Conservation (phyloP, 2,797 vertebrate genomes). For the Sebastes alutus region DNA sequence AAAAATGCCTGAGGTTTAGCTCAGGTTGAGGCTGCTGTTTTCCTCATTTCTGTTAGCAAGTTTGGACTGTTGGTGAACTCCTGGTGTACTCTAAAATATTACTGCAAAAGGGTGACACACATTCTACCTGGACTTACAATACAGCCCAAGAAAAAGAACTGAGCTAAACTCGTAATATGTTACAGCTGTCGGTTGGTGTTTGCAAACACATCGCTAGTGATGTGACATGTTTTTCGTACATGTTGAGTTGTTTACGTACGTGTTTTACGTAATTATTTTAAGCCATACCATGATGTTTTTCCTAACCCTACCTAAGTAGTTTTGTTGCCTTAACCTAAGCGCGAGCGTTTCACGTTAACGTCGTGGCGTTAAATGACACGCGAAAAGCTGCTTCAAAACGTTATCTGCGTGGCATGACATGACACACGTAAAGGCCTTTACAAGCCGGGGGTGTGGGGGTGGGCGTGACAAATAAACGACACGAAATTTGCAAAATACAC, state of each 20-base stretch:
- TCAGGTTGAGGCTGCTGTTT: not conserved
- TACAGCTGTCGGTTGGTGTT: no score
- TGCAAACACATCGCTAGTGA: not conserved
- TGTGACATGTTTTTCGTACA: not conserved
- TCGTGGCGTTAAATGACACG: no score
- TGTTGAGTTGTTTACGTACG: no score
- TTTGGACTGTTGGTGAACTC: not conserved
- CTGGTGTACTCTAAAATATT: not conserved
- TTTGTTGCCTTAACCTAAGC: not conserved
- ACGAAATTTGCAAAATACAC: no score
- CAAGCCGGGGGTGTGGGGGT: no score
- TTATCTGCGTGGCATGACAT: no score
- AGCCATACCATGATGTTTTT: not conserved
- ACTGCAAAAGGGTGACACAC: not conserved
- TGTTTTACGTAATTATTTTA: not conserved
- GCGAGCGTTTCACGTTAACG: not conserved
- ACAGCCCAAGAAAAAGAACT: not conserved
- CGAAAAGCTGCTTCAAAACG: no score
- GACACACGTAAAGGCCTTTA: no score
- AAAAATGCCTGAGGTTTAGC: not conserved
- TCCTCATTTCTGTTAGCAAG: not conserved
- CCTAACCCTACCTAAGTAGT: not conserved
- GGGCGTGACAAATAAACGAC: no score
- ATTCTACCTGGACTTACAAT: not conserved
- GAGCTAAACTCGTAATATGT: not conserved